A percentile compares a stretch with the other conserved stretches of the same genome.
Evolutionary conservation across 1,140 invertebrate genomes (phyloP).

Genomic region (Zaprionus capensis): DNA sequence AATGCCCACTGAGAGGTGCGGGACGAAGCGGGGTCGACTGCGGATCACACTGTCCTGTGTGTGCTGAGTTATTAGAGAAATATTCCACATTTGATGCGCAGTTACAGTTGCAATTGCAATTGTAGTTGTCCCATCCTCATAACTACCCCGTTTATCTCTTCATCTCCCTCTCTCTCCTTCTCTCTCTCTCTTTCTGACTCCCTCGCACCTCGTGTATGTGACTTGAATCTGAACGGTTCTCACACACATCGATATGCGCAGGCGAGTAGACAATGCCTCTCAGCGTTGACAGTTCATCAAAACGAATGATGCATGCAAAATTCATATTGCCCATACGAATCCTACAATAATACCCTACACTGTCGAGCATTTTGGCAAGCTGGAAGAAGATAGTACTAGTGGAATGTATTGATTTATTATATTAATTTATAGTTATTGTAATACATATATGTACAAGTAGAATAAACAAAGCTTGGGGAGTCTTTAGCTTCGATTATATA

Average conservation of each 20-base stretch:
- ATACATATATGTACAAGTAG: too few relatives aligned
- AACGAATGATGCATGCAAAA: constrained; percentile 81
- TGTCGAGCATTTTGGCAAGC: neutral
- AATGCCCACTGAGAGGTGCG: neutral
- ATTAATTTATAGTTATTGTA: too few relatives aligned
- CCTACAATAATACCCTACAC: constrained; percentile 34
- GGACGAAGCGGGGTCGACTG: constrained; percentile 6
- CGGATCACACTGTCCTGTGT: constrained; percentile 7
- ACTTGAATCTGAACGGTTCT: constrained; percentile 35
- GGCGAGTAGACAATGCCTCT: constrained; percentile 57
- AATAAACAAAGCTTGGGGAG: too few relatives aligned
- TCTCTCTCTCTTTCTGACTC: neutral
- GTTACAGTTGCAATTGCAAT: constrained; percentile 48
- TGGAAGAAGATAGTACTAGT: neutral
- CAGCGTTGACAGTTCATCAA: constrained; percentile 81
- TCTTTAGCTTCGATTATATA: too few relatives aligned
- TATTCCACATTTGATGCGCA: constrained; percentile 55
- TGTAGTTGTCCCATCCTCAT: constrained; percentile 46
- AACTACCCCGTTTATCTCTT: constrained; percentile 48
- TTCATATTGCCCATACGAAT: constrained; percentile 45
- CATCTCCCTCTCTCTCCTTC: neutral
- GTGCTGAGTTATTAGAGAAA: constrained; percentile 68
- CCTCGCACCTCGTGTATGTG: neutral
- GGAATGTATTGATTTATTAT: too few relatives aligned
- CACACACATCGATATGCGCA: constrained; percentile 33